Evolutionary conservation across 2,797 vertebrate genomes (phyloP).

Genomic region (Bryconaethiops microstoma): DNA sequence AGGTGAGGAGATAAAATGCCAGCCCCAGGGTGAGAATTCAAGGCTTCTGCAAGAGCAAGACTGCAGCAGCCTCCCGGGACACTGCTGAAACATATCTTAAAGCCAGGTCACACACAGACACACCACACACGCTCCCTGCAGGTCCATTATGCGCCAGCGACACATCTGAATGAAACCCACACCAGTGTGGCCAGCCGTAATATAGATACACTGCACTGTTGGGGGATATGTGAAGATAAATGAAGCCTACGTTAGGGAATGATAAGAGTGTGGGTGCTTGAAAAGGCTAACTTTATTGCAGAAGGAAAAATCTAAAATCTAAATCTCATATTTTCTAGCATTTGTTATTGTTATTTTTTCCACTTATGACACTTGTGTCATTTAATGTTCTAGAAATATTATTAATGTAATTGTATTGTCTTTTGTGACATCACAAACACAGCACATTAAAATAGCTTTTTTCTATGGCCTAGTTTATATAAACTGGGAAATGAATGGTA

Average conservation of each 20-base stretch:
- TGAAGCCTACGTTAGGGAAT: background rate
- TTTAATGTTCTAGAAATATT: no score
- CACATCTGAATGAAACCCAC: background rate
- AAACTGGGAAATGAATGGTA: no score
- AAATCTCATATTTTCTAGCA: no score
- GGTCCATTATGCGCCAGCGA: slow-evolving; percentile 3
- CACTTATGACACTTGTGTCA: no score
- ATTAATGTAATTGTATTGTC: no score
- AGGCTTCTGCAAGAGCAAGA: slow-evolving; percentile 25
- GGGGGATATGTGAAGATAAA: background rate
- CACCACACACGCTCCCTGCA: slow-evolving; percentile 26
- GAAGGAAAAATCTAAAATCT: background rate
- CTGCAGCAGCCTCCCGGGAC: slow-evolving; percentile 16
- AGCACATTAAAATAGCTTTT: no score
- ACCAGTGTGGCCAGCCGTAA: background rate
- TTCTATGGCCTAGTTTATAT: no score
- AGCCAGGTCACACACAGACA: slow-evolving; percentile 27
- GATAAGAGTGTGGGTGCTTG: background rate
- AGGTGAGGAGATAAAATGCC: slow-evolving; percentile 37
- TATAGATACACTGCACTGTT: background rate
- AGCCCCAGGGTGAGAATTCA: slow-evolving; percentile 14
- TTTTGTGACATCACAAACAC: no score
- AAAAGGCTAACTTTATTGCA: background rate
- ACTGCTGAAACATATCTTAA: slow-evolving; percentile 11
- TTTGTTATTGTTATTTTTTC: no score